Conservation (phyloP, 2,888 invertebrate genomes). For the Agriopis leucophaearia region DNA sequence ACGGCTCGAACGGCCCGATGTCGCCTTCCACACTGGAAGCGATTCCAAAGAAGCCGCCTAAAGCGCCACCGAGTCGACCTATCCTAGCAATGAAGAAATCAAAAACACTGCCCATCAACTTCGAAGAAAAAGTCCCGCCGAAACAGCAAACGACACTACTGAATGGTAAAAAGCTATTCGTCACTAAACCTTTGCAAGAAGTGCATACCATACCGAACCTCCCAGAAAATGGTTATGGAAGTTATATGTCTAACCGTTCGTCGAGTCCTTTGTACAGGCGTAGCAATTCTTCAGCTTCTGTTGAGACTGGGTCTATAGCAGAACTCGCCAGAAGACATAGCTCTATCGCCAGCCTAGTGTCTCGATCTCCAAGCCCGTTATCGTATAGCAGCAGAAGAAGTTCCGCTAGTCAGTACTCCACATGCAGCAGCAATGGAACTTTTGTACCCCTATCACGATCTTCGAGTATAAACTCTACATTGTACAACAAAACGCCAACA, state of each 20-base stretch:
- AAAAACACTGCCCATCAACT: conserved; percentile 79
- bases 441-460: conserved; percentile 77
- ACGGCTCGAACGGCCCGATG: conserved; percentile 70
- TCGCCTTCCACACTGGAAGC: conserved; percentile 76
- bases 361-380: conserved; percentile 87
- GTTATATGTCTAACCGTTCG: conserved; percentile 66
- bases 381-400: conserved; percentile 74
- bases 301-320: conserved; percentile 82
- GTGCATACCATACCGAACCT: conserved; percentile 69
- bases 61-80: conserved; percentile 70
- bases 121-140: conserved; percentile 74
- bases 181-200: conserved; percentile 79
- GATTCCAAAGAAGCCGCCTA: conserved; percentile 80
- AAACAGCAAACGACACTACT: conserved; percentile 63
- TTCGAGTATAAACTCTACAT: conserved; percentile 74
- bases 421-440: conserved; percentile 80
- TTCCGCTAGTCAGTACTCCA: conserved; percentile 78
- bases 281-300: conserved; percentile 72
- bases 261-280: conserved; percentile 76
- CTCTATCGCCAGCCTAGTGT: conserved; percentile 67
- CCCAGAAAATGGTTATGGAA: conserved; percentile 67
- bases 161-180: conserved; percentile 74
- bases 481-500: conserved; percentile 78
- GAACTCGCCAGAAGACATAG: conserved; percentile 80
- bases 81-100: conserved; percentile 80